Percentiles rank a stretch among this genome's conserved stretches.
These are phyloP conservation scores for Anthoscopus minutus DNA, from an alignment of 2,113 vertebrate genomes.

Conservation along the genomic window DNA sequence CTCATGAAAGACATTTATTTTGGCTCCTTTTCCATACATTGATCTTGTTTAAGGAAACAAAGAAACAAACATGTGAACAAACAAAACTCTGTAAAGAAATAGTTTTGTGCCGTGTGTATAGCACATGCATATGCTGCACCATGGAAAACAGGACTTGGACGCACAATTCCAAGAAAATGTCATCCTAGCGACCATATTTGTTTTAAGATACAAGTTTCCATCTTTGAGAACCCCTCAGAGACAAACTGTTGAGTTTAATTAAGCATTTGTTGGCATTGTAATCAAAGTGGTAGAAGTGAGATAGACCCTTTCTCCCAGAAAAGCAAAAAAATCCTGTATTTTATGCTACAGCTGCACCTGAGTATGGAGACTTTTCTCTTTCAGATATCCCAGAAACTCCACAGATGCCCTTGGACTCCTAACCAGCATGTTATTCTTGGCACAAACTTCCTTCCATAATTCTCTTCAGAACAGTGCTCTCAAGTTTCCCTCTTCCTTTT, in stretches of 20 bases:
- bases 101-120: background rate
- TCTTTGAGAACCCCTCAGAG: background rate
- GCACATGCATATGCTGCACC: background rate
- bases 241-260: background rate
- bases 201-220: background rate
- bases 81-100: background rate
- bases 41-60: background rate
- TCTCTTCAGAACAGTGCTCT: background rate
- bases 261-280: background rate
- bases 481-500: background rate
- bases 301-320: background rate
- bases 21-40: background rate
- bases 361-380: background rate
- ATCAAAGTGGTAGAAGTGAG: background rate
- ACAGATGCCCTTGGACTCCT: background rate
- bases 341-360: background rate
- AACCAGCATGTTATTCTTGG: rapidly evolving
- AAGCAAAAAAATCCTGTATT: rapidly evolving
- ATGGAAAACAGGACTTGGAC: background rate
- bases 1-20: conserved; percentile 47
- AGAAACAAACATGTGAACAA: background rate
- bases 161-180: background rate
- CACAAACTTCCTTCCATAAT: background rate
- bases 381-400: background rate
- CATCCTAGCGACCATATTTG: background rate